These are phyloP conservation scores for Myotis pilosus DNA, from an alignment of 2,797 vertebrate genomes.

Conservation along the genomic window DNA sequence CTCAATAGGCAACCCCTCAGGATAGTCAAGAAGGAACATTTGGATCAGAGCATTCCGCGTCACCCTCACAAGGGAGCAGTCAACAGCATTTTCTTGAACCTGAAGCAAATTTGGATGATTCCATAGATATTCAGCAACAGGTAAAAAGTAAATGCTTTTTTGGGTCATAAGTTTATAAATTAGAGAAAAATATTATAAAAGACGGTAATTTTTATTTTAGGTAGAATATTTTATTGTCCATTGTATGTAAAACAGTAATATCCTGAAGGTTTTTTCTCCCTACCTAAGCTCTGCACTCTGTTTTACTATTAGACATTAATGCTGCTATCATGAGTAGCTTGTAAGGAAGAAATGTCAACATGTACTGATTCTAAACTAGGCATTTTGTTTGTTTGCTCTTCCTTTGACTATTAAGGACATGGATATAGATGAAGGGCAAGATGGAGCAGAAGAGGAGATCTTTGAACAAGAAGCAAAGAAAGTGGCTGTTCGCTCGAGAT, in stretches of 20 bases:
- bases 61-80: slow-evolving; percentile 91
- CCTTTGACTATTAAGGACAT: slow-evolving; percentile 90
- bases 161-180: slow-evolving; percentile 10
- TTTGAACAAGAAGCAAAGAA: slow-evolving; percentile 96
- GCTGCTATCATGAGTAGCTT: not conserved
- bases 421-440: slow-evolving; percentile 97
- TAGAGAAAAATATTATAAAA: not conserved
- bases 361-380: not conserved
- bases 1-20: slow-evolving; percentile 88
- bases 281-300: not conserved
- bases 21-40: slow-evolving; percentile 94
- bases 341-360: not conserved
- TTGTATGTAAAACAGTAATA: not conserved
- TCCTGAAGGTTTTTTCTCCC: not conserved
- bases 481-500: slow-evolving; percentile 88
- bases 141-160: slow-evolving; percentile 79
- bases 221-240: not conserved
- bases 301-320: not conserved
- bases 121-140: slow-evolving; percentile 98
- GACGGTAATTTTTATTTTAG: not conserved
- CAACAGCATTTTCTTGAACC: slow-evolving; percentile 92
- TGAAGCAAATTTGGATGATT: slow-evolving; percentile 93
- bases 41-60: slow-evolving; percentile 91
- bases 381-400: slow-evolving; percentile 28
- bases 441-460: slow-evolving; percentile 92